Conservation (phyloP, 2,797 vertebrate species). For the Ptychadena robeensis region DNA sequence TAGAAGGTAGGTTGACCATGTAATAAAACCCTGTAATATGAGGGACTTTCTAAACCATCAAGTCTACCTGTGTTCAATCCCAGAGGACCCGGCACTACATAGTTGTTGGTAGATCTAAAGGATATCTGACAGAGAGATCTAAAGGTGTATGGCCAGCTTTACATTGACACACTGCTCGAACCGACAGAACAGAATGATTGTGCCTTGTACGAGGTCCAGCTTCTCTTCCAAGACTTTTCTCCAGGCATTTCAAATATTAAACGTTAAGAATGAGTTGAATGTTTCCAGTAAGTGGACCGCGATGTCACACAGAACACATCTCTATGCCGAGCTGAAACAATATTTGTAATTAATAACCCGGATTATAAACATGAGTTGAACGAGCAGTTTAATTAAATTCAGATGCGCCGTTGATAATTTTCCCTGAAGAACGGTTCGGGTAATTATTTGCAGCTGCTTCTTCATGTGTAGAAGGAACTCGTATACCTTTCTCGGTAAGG, state of each 20-base stretch:
- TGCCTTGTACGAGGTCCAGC: not conserved
- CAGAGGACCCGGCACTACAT: no score
- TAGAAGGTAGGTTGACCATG: no score
- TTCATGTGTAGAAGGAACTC: not conserved
- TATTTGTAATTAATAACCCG: constrained; percentile 36
- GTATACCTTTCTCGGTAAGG: not conserved
- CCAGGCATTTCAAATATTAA: not conserved
- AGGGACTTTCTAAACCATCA: no score
- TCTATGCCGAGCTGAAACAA: constrained; percentile 7
- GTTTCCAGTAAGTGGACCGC: not conserved
- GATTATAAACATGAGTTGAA: constrained; percentile 25
- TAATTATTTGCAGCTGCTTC: constrained; percentile 27
- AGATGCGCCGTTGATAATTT: not conserved
- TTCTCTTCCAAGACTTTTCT: not conserved
- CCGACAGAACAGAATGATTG: not conserved
- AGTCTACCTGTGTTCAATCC: no score
- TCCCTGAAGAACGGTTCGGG: not conserved
- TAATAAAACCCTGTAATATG: no score
- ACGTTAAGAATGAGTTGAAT: not conserved
- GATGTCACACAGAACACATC: not conserved
- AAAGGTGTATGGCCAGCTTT: no score
- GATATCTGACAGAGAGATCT: no score
- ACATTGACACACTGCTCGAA: no score
- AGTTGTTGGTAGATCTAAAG: no score
- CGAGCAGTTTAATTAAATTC: constrained; percentile 27